A percentile compares a stretch with the other conserved stretches of the same genome.
phyloP scores from a whole-genome alignment of 2,888 invertebrate species.

The Lampropteryx suffumata region DNA sequence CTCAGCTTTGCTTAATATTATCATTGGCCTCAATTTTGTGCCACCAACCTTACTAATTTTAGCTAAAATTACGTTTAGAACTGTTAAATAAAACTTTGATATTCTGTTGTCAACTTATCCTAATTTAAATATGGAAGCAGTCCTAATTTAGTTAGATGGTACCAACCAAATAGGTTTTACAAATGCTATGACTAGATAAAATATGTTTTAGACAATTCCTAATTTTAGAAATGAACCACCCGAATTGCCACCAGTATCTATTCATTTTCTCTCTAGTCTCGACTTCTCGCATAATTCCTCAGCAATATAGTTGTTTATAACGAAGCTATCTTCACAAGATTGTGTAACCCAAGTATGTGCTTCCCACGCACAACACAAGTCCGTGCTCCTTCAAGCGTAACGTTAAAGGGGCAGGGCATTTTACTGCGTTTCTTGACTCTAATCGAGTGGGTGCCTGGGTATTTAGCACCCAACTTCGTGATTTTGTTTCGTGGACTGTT shows the following conservation, averaged over 20 bases:
- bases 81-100: too few relatives aligned
- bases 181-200: too few relatives aligned
- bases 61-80: too few relatives aligned
- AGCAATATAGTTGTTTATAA: conserved; percentile 48
- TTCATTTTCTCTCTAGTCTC: conserved; percentile 27
- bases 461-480: conserved; percentile 48
- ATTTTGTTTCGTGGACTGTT: conserved; percentile 41
- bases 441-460: conserved; percentile 58
- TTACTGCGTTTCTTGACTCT: conserved; percentile 65
- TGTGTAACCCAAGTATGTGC: conserved; percentile 78
- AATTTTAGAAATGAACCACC: too few relatives aligned
- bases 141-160: too few relatives aligned
- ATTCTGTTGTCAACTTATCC: too few relatives aligned
- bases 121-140: too few relatives aligned
- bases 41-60: too few relatives aligned
- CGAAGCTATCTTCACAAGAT: conserved; percentile 69
- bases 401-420: conserved; percentile 73
- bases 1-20: too few relatives aligned
- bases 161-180: too few relatives aligned
- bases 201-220: too few relatives aligned
- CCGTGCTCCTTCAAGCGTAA: conserved; percentile 67
- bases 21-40: too few relatives aligned
- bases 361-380: conserved; percentile 76
- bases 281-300: conserved; percentile 31
- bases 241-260: conserved; percentile 20